Base-by-base conservation (phyloP, 2,888 invertebrate species). In the Agriopis marginaria region DNA sequence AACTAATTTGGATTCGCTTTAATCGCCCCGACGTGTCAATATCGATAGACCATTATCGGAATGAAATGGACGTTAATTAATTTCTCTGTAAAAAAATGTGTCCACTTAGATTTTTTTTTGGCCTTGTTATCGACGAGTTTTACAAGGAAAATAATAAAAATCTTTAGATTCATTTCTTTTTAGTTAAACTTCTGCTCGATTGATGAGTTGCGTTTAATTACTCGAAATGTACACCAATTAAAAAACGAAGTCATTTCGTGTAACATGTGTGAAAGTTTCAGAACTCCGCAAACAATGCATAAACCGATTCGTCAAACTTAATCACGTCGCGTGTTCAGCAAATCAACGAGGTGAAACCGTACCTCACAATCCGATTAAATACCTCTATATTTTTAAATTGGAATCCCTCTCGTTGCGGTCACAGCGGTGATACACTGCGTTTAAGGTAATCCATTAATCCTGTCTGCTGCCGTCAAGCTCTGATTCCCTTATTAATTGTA, bases 1-100 rank as follows among this genome's bases (percentile, higher is more conserved):
- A 86, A 86, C 87, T 87, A 86, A 86, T 87, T 86, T 80, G 76
- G 78, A 75, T 82, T 82, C 84, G 63, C 84, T 85, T 79, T 79
- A 79, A 84, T 85, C 78, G 23, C 77, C 77, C 75, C 73, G 70
- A 73, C 78, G 77, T 75, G 78, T 78, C 75, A 72, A 63, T 65
- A 66, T 74, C 76, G 68, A 76, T 74, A 73, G 75, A 73, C 69
- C 74, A 75, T 78, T 77, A 79, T 79, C 74, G 65, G 65, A 75
- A 75, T 77, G 74, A 76, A 76, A 77, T 68, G 71, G 75, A 73
- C 75, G 68, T 72, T 77, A 68, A 75, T 74, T 75, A 73, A 77
- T 75, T 73, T 74, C 61, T 53, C 67, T 39, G 77, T 73, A 77
- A 77, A 74, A 32, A 74, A 77, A 81, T 81, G 77, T 79, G 78